phyloP scores from a whole-genome alignment of 2,113 vertebrate genomes.

The Arizona elegans region DNA sequence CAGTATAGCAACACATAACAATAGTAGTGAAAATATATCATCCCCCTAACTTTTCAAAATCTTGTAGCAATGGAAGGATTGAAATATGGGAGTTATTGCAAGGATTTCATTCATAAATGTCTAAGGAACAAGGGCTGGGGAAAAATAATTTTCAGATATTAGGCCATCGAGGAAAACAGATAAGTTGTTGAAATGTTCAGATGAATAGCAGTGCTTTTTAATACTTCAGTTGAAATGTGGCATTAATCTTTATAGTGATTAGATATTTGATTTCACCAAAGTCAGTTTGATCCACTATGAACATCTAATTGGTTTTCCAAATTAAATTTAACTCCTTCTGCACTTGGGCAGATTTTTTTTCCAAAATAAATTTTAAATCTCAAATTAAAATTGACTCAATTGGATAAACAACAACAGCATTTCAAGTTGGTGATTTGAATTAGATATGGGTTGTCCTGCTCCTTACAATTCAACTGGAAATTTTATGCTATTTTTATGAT shows the following conservation, averaged over 20 bases:
- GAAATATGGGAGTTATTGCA: background rate
- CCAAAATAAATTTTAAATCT: background rate
- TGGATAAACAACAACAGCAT: background rate
- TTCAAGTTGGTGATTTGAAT: background rate
- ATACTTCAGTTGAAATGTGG: background rate
- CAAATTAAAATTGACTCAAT: background rate
- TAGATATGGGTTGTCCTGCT: background rate
- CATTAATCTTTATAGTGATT: background rate
- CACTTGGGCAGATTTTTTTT: background rate
- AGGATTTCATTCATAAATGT: background rate
- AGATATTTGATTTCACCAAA: background rate
- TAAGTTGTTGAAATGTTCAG: background rate
- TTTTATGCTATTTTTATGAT: background rate
- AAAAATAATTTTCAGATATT: background rate
- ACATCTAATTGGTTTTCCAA: background rate
- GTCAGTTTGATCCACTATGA: background rate
- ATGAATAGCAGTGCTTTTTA: background rate
- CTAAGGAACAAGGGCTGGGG: background rate
- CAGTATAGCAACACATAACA: background rate
- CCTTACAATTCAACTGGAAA: background rate
- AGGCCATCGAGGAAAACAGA: background rate
- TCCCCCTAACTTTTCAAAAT: background rate
- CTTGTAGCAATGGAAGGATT: background rate
- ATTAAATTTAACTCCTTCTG: background rate
- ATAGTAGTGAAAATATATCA: background rate